Percentiles rank a stretch among this genome's conserved stretches.
Conservation (phyloP, 64 coral and sea anemone species). For the Hydrozoanthus tunicans region DNA sequence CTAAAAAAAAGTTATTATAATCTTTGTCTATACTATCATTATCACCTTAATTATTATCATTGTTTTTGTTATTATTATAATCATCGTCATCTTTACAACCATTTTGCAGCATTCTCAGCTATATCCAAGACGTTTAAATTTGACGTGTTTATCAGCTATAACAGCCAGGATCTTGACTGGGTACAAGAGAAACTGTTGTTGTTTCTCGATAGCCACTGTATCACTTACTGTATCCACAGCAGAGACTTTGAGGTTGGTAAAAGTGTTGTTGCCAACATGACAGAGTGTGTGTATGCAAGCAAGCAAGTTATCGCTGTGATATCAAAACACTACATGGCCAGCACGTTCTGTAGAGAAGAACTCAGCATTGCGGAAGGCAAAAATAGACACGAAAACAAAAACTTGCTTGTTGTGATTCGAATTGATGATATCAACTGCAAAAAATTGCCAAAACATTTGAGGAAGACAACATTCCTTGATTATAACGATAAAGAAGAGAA, state of each 20-base stretch:
- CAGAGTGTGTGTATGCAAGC: slow-evolving; percentile 39
- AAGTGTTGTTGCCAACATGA: slow-evolving; percentile 35
- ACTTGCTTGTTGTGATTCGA: slow-evolving; percentile 34
- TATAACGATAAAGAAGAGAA: slow-evolving; percentile 29
- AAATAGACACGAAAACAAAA: slow-evolving; percentile 7
- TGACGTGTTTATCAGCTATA: slow-evolving; percentile 52
- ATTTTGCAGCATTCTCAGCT: not conserved
- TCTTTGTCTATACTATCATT: not conserved
- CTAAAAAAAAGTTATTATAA: not conserved
- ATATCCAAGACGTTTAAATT: not conserved
- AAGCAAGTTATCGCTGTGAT: slow-evolving; percentile 24
- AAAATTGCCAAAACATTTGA: slow-evolving; percentile 27
- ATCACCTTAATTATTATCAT: not conserved
- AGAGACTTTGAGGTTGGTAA: slow-evolving; percentile 55
- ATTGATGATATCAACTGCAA: slow-evolving; percentile 40
- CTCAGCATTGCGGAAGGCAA: slow-evolving; percentile 22
- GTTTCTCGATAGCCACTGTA: slow-evolving; percentile 5
- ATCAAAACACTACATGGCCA: slow-evolving; percentile 36
- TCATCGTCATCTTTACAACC: too few relatives aligned
- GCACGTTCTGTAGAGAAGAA: slow-evolving; percentile 52
- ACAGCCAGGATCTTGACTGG: slow-evolving; percentile 23
- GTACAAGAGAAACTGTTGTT: slow-evolving; percentile 32
- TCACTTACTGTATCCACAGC: slow-evolving; percentile 50
- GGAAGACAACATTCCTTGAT: slow-evolving; percentile 46
- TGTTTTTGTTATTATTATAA: not conserved